Evolutionary conservation across 2,888 invertebrate genomes (phyloP), one percentile per base, ranked within the genome.

Genomic region (Artemia sinica): DNA sequence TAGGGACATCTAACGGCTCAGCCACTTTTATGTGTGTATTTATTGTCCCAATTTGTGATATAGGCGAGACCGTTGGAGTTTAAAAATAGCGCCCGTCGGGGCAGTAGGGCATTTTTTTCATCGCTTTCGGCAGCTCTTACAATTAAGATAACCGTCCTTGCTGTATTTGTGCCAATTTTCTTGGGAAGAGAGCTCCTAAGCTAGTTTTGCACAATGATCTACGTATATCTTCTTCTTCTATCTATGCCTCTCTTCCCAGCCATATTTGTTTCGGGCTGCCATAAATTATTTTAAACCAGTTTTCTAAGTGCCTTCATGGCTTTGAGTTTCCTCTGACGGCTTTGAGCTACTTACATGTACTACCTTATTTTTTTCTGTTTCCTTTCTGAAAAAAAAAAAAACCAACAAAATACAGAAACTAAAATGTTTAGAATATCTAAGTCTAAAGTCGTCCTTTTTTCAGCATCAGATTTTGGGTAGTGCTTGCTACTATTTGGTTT

Each of bases 31-130:
- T 58, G 58, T 58, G 58, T 58, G 58, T 58, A 14, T 58, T 58
- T 14, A 58, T 58, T 58, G 58, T 58, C 58, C 58, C 58, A 58
- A 58, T 14, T 58, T 58, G 58, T 58, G 58, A 58, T 58, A 58
- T 58, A 58, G n/a, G n/a, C n/a, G 58, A n/a, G 58, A 58, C n/a
- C 58, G n/a, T n/a, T 14, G n/a, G n/a, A 58, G 58, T 14, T 58
- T n/a, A 14, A 58, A 14, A 14, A 58, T 18, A 18, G 18, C 1
- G 18, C 18, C 18, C 18, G 18, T 58, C 14, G 14, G 58, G 58
- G 58, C 58, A 58, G n/a, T 58, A 14, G n/a, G n/a, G 58, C 58
- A 14, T 14, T 58, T n/a, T n/a, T 14, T n/a, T 58, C 58, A 14
- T 58, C 58, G n/a, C 58, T n/a, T 6, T 14, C n/a, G 58, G 58